Base-by-base conservation (phyloP, 2,888 invertebrate species). In the Morinoia aosen region DNA sequence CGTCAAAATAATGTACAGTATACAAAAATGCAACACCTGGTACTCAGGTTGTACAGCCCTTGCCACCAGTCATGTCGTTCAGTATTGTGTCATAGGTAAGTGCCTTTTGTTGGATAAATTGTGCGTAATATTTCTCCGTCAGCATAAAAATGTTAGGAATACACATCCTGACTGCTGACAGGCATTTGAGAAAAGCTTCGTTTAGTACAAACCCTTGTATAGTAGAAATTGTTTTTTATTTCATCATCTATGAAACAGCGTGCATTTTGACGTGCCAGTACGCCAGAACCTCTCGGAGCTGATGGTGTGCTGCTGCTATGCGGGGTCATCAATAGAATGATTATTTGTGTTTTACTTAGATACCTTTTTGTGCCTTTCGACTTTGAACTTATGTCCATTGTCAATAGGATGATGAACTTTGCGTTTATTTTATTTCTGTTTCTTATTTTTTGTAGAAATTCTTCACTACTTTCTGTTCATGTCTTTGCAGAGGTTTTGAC, bases 151-250 rank as follows among this genome's bases (percentile, higher is more conserved):
- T 25, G 25, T 90, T 90, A 90, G 39, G 90, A 64, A 48, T 90
- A 14, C 48, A 40, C 16, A 90, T 90, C 90, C 16, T 90, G 90
- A 40, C 90, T 90, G 90, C 90, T 90, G 40, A 48, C 48, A 11
- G 40, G 90, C 90, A 90, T 90, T 90, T 40, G 11, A 19, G n/a
- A 90, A 90, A 90, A 19, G 39, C 90, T 11, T 90, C 90, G 90
- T 90, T 90, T 39, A 90, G 90, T 90, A 90, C 90, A 90, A 90
- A 90, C 12, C 48, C 90, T 39, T 90, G 90, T 90, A 90, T 19
- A 90, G 90, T 90, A 90, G 39, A 16, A 39, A 48, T 90, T 39
- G 48, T 88, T 14, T 90, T 90, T 90, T 48, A 40, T 90, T 40
- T 33, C 39, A 14, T 39, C 14, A 12, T 39, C 90, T 48, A 90